These are phyloP conservation scores for Melanotaenia trifasciata DNA, from an alignment of 2,797 vertebrate species.

Conservation along the genomic window DNA sequence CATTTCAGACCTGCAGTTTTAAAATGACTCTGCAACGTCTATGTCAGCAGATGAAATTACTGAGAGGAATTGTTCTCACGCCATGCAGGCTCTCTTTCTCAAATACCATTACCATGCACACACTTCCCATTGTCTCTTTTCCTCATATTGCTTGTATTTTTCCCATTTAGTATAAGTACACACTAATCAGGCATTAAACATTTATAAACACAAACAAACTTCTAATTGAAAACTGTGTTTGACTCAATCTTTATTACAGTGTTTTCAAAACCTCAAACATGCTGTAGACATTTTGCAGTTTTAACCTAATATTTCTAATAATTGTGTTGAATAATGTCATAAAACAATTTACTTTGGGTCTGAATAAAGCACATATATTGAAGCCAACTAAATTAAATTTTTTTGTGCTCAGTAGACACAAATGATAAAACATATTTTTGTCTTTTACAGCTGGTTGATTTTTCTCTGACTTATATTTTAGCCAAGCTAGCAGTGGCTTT, in stretches of 20 bases:
- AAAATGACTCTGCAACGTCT: constrained; percentile 79
- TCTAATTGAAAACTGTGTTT: constrained; percentile 1
- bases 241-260: neutral
- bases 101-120: neutral
- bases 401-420: neutral
- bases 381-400: neutral
- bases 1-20: constrained; percentile 81
- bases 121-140: neutral
- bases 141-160: neutral
- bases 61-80: constrained; percentile 68
- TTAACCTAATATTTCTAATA: neutral
- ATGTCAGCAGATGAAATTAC: constrained; percentile 80
- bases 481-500: neutral
- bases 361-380: neutral
- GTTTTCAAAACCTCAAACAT: neutral
- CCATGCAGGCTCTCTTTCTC: constrained; percentile 8
- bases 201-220: rapidly evolving
- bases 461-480: neutral
- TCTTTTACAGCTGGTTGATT: neutral
- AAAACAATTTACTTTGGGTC: neutral
- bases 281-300: neutral
- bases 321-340: neutral
- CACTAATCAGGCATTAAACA: constrained; percentile 2
- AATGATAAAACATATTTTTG: neutral
- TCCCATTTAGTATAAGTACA: neutral